Conservation (phyloP, 2,113 vertebrate genomes). For the Leuciscus idus region DNA sequence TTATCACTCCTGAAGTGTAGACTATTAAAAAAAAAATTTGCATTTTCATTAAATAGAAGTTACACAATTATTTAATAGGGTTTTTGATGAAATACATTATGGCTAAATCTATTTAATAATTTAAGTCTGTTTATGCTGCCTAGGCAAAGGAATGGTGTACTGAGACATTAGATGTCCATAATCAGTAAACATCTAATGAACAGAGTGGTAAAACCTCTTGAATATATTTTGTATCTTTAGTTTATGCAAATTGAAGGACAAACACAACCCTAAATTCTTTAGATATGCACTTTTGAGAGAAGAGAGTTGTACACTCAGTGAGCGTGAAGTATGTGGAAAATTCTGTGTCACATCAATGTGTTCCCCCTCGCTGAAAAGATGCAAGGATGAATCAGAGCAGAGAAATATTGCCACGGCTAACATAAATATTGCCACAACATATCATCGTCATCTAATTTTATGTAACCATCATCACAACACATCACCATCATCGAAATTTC, state of each 20-base stretch:
- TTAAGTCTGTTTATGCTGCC: slow-evolving; percentile 68
- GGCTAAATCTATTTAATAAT: slow-evolving; percentile 59
- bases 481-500: slow-evolving; percentile 16
- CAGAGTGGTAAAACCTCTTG: slow-evolving; percentile 60
- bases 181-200: slow-evolving; percentile 37
- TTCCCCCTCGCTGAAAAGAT: slow-evolving; percentile 31
- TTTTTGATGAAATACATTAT: slow-evolving; percentile 61
- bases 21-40: not conserved
- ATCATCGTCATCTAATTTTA: not conserved
- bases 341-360: slow-evolving; percentile 37
- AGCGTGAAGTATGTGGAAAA: slow-evolving; percentile 37
- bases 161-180: slow-evolving; percentile 18
- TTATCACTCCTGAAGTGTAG: not conserved
- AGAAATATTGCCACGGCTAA: slow-evolving; percentile 11
- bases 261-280: slow-evolving; percentile 13
- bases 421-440: slow-evolving; percentile 44
- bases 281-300: slow-evolving; percentile 23
- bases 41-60: not conserved
- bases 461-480: slow-evolving; percentile 7
- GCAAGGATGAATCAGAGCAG: slow-evolving; percentile 41
- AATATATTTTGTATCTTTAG: slow-evolving; percentile 56
- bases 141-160: slow-evolving; percentile 55
- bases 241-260: slow-evolving; percentile 24
- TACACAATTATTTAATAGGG: not conserved
- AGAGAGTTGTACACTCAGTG: slow-evolving; percentile 12